phyloP scores from a whole-genome alignment of 2,888 invertebrate species.

The Calameuta idolon region DNA sequence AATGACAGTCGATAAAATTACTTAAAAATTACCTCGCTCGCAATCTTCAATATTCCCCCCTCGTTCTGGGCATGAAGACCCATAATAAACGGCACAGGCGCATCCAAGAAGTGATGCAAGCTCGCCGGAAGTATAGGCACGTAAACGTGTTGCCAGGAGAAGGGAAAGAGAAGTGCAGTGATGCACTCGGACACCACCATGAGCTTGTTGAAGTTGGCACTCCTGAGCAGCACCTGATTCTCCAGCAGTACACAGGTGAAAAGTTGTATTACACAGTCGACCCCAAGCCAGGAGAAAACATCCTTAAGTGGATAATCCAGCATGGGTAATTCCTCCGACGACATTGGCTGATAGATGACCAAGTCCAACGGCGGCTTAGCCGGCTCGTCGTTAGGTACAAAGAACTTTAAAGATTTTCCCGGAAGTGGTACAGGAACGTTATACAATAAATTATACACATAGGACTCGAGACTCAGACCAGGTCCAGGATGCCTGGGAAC shows the following conservation, averaged over 20 bases:
- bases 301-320: constrained; percentile 92
- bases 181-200: constrained; percentile 98
- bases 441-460: constrained; percentile 94
- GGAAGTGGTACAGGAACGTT: constrained; percentile 92
- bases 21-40: constrained; percentile 63
- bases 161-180: constrained; percentile 90
- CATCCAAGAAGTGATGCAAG: constrained; percentile 96
- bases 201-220: constrained; percentile 93
- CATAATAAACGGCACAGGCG: constrained; percentile 99
- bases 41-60: constrained; percentile 66
- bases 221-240: constrained; percentile 95
- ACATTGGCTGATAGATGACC: constrained; percentile 82
- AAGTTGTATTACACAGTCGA: constrained; percentile 92
- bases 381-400: constrained; percentile 62
- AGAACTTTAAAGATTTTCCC: constrained; percentile 81
- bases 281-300: constrained; percentile 89
- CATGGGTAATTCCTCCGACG: constrained; percentile 88
- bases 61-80: constrained; percentile 74
- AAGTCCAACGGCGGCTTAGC: constrained; percentile 65
- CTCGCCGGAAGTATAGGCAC: constrained; percentile 97
- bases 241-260: constrained; percentile 96
- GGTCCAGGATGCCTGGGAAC: constrained; percentile 82
- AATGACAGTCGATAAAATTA: not conserved
- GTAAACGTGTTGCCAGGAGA: constrained; percentile 98
- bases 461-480: constrained; percentile 88